A percentile compares a stretch with the other conserved stretches of the same genome.
phyloP scores from a whole-genome alignment of 2,797 vertebrate species.

The Synaphobranchus kaupii region DNA sequence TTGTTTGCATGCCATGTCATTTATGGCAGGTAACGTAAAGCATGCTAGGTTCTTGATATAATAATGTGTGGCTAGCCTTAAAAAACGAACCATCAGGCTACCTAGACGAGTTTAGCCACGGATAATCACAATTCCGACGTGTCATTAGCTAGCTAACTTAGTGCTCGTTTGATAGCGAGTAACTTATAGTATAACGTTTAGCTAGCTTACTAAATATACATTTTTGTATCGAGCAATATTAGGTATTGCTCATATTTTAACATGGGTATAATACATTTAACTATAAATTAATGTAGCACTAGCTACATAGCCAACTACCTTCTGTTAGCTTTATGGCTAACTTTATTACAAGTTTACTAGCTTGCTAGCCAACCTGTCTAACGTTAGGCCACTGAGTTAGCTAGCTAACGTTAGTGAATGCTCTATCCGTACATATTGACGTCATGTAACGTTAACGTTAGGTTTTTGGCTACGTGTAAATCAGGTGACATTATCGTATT shows the following conservation, averaged over 20 bases:
- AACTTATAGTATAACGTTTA: background rate
- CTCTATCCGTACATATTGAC: too few relatives aligned
- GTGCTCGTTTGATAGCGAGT: background rate
- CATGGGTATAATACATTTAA: background rate
- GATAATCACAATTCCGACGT: slow-evolving; percentile 1
- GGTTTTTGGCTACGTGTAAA: background rate
- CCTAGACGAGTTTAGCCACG: slow-evolving; percentile 10
- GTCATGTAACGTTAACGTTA: too few relatives aligned
- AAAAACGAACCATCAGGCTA: background rate
- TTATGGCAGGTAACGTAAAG: background rate
- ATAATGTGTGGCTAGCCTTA: background rate
- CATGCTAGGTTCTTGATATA: background rate
- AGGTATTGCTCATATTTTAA: background rate
- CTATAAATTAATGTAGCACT: background rate
- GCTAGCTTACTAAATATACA: background rate
- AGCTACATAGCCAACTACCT: background rate
- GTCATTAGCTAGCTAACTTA: background rate
- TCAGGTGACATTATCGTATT: background rate
- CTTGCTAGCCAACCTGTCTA: background rate
- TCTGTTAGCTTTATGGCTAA: slow-evolving; percentile 16
- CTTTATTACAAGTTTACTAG: slow-evolving; percentile 32
- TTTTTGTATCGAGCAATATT: background rate
- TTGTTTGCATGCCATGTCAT: background rate
- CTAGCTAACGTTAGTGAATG: too few relatives aligned
- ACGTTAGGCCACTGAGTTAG: too few relatives aligned